Base-by-base conservation (phyloP, 2,797 vertebrate genomes). In the Sebastes iracundus region DNA sequence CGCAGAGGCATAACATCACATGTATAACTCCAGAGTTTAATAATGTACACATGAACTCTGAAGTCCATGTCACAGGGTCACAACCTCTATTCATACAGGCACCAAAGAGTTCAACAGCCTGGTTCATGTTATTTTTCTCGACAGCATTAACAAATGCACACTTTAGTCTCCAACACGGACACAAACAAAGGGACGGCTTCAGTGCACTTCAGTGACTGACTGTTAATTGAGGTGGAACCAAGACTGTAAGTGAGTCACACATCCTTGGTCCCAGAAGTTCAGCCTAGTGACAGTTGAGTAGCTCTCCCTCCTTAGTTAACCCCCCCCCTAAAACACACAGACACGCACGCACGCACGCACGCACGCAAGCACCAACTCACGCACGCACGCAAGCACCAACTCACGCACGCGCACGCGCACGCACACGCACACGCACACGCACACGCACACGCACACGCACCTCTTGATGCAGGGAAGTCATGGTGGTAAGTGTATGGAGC, bases 171-270 rank as follows among this genome's bases (percentile, higher is more conserved):
- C 59, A 46, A 61, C 83, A 79, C 28, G 68, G 38, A 77, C 38
- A 69, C 80, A 78, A 85, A 90, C 75, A 87, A 68, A 82, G 67
- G 81, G 60, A 72, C 52, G 7, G 42, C 72, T 28, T 73, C 61
- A 72, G 70, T 79, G 66, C 35, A 62, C 76, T 78, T 67, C 9
- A n/a, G 63, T 77, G 61, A 78, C 74, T 76, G 62, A 69, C 79
- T 81, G 89, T 46, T 87, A 92, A 91, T 72, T 86, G 85, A 83
- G 83, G 78, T 77, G 86, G 72, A 91, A 87, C 56, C 72, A 53
- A 25, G 70, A 76, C 64, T 83, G 72, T 59, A 69, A 86, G 78
- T 80, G 84, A 92, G 68, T 87, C 84, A 74, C 72, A 87, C 72
- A 55, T 83, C 64, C 66, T 64, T 49, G 64, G 60, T 84, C 80